Evolutionary conservation across 2,113 vertebrate species (phyloP).

Genomic region (Triplophysa siluroides): DNA sequence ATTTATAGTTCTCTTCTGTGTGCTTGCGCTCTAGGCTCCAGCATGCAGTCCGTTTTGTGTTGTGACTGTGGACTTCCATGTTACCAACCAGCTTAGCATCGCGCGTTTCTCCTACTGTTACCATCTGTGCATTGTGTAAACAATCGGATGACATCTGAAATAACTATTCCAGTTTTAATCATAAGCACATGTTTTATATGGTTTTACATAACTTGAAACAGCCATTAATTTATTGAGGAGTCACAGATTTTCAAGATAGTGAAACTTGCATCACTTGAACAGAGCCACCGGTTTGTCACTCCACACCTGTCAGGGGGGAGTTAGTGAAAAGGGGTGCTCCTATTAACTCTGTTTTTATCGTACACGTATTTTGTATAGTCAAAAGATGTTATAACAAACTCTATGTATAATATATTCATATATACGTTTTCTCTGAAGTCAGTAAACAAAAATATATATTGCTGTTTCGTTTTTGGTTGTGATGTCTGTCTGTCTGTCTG

Average conservation of each 20-base stretch:
- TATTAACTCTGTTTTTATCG: neutral
- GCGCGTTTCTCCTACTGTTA: neutral
- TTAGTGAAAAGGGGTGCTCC: neutral
- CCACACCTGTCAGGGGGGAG: neutral
- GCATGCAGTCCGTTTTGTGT: constrained; percentile 38
- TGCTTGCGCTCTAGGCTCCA: constrained; percentile 15
- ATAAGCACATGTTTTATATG: neutral
- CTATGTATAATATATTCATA: too few species aligned
- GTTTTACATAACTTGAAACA: neutral
- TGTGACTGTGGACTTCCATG: constrained; percentile 27
- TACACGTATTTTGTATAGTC: neutral
- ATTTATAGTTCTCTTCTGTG: constrained; percentile 1
- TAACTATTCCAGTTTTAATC: neutral
- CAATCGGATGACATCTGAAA: neutral
- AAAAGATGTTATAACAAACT: neutral
- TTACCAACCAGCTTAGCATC: constrained; percentile 11
- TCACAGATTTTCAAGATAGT: too few species aligned
- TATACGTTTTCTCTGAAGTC: too few species aligned
- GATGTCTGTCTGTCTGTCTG: neutral
- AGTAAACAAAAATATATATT: too few species aligned
- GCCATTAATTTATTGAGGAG: neutral
- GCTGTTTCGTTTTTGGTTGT: neutral
- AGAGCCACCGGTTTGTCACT: neutral
- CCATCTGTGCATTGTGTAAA: neutral
- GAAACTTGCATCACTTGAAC: constrained; percentile 6